Evolutionary conservation across 1,140 invertebrate genomes (phyloP).

Genomic region (Lepidurus apus): DNA sequence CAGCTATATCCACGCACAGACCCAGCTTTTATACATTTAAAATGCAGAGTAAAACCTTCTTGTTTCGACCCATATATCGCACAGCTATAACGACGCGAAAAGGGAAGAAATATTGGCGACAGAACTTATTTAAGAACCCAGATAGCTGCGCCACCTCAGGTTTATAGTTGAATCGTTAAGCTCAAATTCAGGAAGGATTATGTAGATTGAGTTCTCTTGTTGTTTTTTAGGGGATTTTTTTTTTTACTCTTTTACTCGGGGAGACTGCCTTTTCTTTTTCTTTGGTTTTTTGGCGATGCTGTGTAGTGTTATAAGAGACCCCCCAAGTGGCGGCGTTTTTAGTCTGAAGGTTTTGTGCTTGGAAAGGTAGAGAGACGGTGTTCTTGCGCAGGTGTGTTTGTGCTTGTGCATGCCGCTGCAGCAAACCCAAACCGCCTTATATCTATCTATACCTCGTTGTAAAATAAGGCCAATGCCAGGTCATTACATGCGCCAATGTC

Average conservation of each 20-base stretch:
- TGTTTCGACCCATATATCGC: not conserved
- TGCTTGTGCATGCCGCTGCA: slow-evolving; percentile 17
- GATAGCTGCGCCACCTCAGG: not conserved
- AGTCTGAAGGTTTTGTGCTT: slow-evolving; percentile 11
- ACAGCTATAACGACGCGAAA: not conserved
- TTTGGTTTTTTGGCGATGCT: not conserved
- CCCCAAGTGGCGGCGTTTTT: slow-evolving; percentile 20
- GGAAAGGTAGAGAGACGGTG: slow-evolving; percentile 17
- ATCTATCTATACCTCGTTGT: slow-evolving; percentile 16
- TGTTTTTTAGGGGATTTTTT: not conserved
- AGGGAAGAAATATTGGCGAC: not conserved
- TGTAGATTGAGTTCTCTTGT: slow-evolving; percentile 1
- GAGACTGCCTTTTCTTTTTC: slow-evolving; percentile 1
- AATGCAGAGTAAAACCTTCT: not conserved
- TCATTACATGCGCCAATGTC: slow-evolving; percentile 18
- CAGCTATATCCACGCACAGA: too few species aligned
- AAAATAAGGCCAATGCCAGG: slow-evolving; percentile 1
- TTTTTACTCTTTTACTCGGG: not conserved
- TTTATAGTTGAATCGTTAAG: not conserved
- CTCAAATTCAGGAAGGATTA: not conserved
- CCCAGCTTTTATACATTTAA: not conserved
- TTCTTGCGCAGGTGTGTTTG: slow-evolving; percentile 6
- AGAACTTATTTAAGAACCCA: not conserved
- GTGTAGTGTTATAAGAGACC: slow-evolving; percentile 5
- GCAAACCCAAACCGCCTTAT: slow-evolving; percentile 14